A percentile compares a stretch with the other conserved stretches of the same genome.
Evolutionary conservation across 35 echinoderm and acorn worm species (phyloP).

Genomic region (Hemicentrotus pulcherrimus): DNA sequence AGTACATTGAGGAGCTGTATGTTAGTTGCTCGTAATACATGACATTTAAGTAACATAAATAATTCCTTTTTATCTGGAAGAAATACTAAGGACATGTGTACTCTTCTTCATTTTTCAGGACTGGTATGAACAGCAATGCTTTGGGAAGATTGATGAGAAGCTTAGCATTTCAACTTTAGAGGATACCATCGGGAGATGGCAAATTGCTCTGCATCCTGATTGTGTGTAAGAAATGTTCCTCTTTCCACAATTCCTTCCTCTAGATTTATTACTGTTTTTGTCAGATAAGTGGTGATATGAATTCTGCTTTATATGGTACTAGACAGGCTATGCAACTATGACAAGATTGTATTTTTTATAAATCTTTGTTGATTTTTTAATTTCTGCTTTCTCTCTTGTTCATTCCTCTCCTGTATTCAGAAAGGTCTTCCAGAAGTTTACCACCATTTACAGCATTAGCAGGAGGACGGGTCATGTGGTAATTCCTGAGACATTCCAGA

Average conservation of each 20-base stretch:
- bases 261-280: no score
- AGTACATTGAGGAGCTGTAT: no score
- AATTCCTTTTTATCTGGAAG: no score
- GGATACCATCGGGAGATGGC: slow-evolving; percentile 67
- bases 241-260: not conserved
- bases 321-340: not conserved
- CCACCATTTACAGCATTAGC: slow-evolving; percentile 63
- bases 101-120: slow-evolving; percentile 46
- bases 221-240: slow-evolving; percentile 55
- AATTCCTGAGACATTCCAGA: slow-evolving; percentile 86
- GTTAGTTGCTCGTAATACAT: no score
- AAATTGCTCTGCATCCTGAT: slow-evolving; percentile 50
- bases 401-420: slow-evolving; percentile 33
- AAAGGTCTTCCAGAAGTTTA: slow-evolving; percentile 58
- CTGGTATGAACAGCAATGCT: slow-evolving; percentile 64
- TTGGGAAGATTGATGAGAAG: slow-evolving; percentile 44
- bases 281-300: no score
- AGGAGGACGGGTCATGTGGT: slow-evolving; percentile 66
- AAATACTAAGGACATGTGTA: no score
- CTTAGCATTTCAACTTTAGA: slow-evolving; percentile 65
- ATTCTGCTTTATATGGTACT: not conserved
- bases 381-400: not conserved
- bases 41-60: no score
- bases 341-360: not conserved
- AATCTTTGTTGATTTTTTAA: not conserved